Percentiles rank a stretch among this genome's conserved stretches.
Conservation (phyloP, 2,888 invertebrate species). For the Pammene aurita region DNA sequence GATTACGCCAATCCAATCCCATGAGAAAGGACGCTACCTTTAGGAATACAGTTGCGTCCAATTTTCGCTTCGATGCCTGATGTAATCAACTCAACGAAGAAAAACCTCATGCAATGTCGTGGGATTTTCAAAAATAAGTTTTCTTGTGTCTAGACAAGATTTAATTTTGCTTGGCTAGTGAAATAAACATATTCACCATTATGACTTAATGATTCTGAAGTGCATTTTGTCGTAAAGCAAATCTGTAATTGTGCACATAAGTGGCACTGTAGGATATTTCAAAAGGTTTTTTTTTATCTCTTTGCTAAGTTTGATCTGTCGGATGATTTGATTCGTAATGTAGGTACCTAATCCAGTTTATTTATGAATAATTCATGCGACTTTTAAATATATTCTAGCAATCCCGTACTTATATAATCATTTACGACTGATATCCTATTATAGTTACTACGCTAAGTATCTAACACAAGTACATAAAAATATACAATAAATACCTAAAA, state of each 20-base stretch:
- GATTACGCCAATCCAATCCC: constrained; percentile 70
- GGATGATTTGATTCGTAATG: constrained; percentile 9
- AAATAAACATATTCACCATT: background rate
- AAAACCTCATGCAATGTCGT: background rate
- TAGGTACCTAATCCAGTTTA: background rate
- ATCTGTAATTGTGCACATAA: constrained; percentile 44
- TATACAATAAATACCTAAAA: too few relatives aligned
- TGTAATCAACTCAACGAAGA: constrained; percentile 51
- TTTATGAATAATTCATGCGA: background rate
- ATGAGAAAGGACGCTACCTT: constrained; percentile 49
- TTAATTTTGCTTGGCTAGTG: background rate
- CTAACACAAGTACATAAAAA: too few relatives aligned
- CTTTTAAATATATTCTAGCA: background rate
- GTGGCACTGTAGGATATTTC: constrained; percentile 49
- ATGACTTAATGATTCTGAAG: background rate
- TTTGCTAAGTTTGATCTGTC: background rate
- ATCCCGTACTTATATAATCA: background rate
- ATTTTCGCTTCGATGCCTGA: constrained; percentile 55
- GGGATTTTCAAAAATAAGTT: background rate
- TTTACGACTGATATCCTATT: too few relatives aligned
- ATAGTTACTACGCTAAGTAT: too few relatives aligned
- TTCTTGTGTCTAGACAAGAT: background rate
- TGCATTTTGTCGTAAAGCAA: constrained; percentile 8
- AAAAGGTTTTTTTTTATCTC: background rate
- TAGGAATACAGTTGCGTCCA: constrained; percentile 38